These are phyloP conservation scores for Sphaeridia pumilis DNA, from an alignment of 2,888 invertebrate genomes.

Conservation along the genomic window DNA sequence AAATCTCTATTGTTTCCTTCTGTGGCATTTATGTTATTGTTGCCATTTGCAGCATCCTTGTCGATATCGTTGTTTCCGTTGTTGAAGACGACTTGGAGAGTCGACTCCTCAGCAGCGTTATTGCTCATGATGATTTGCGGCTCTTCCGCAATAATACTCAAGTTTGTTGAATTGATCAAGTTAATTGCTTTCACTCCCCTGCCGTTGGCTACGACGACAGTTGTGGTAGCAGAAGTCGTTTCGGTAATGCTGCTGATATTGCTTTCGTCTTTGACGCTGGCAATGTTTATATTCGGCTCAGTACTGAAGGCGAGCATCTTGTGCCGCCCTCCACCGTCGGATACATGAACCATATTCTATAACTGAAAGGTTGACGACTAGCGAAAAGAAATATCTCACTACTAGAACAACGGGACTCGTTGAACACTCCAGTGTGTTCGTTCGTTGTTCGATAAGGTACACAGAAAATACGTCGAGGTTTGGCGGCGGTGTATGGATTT, in stretches of 20 bases:
- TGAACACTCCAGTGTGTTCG: not conserved
- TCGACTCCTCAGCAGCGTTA: conserved; percentile 3
- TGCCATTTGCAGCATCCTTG: conserved; percentile 3
- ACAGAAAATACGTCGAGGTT: too few relatives aligned
- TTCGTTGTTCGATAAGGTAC: too few relatives aligned
- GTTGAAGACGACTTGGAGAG: too few relatives aligned
- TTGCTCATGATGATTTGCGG: conserved; percentile 6
- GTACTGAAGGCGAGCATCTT: conserved; percentile 36
- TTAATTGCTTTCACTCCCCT: not conserved
- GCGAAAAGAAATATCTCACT: not conserved
- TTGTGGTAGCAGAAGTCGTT: not conserved
- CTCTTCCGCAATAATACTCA: conserved; percentile 18
- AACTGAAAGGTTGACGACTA: too few relatives aligned
- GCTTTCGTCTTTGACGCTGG: conserved; percentile 16
- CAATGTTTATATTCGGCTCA: conserved; percentile 26
- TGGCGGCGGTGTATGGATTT: too few relatives aligned
- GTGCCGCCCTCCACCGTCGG: conserved; percentile 33
- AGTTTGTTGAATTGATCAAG: conserved; percentile 5
- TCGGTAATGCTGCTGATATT: conserved; percentile 22
- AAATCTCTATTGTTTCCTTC: too few relatives aligned
- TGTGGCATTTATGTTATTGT: too few relatives aligned
- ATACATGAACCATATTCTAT: conserved; percentile 36
- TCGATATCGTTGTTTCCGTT: conserved; percentile 19
- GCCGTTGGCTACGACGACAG: not conserved
- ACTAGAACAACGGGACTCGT: not conserved